Percentiles rank a stretch among this genome's conserved stretches.
Conservation (phyloP, 1,140 invertebrate species). For the Pygmarrhopalites habei region DNA sequence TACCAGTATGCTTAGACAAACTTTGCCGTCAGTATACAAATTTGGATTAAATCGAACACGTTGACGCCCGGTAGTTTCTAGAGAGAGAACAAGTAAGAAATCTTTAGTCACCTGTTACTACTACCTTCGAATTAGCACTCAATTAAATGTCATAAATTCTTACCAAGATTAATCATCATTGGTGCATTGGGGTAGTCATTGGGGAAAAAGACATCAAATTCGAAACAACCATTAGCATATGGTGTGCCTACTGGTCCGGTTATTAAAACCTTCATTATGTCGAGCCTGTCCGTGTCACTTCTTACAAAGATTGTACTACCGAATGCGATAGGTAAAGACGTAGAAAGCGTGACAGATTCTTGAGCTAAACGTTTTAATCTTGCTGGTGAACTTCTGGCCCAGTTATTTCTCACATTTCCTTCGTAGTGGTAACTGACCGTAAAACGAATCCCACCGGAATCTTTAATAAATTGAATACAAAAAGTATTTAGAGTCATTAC, state of each 20-base stretch:
- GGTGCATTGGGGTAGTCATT: constrained; percentile 70
- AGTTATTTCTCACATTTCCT: constrained; percentile 73
- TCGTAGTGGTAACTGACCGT: constrained; percentile 87
- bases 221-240: constrained; percentile 71
- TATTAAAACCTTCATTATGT: constrained; percentile 94
- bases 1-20: constrained; percentile 89
- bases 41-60: constrained; percentile 95
- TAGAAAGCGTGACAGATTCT: constrained; percentile 91
- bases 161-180: too few species aligned
- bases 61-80: constrained; percentile 89
- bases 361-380: constrained; percentile 88
- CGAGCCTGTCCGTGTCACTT: constrained; percentile 85
- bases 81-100: constrained; percentile 51
- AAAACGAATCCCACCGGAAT: constrained; percentile 70
- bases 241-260: constrained; percentile 83
- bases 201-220: constrained; percentile 86
- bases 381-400: constrained; percentile 66
- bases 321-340: constrained; percentile 83
- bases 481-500: too few species aligned
- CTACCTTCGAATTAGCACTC: too few species aligned
- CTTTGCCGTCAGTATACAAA: constrained; percentile 94
- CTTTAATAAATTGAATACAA: too few species aligned
- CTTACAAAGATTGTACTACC: constrained; percentile 93
- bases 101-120: neutral
- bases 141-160: too few species aligned